Percentiles rank a stretch among this genome's conserved stretches.
phyloP scores from a whole-genome alignment of 2,797 vertebrate genomes.

The Neoniphon sammara region DNA sequence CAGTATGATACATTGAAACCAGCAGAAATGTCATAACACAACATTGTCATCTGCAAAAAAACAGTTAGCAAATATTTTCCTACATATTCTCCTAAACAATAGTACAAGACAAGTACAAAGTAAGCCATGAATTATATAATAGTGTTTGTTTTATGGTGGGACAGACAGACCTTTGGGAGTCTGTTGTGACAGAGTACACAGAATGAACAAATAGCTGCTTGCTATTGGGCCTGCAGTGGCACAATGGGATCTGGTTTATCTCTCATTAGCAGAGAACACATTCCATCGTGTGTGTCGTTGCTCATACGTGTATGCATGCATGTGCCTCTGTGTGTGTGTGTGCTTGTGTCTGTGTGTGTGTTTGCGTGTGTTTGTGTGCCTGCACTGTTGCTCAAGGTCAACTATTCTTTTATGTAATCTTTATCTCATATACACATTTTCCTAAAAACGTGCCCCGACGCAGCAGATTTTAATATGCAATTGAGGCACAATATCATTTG shows the following conservation, averaged over 20 bases:
- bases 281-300: conserved; percentile 29
- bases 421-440: conserved; percentile 24
- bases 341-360: neutral
- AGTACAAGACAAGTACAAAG: conserved; percentile 28
- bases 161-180: conserved; percentile 55
- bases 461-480: conserved; percentile 40
- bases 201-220: conserved; percentile 65
- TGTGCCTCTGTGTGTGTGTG: neutral
- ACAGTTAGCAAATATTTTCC: conserved; percentile 10
- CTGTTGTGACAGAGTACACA: conserved; percentile 59
- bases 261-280: conserved; percentile 60
- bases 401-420: conserved; percentile 49
- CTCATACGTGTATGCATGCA: neutral
- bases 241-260: conserved; percentile 54
- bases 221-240: conserved; percentile 43
- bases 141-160: conserved; percentile 42
- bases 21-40: conserved; percentile 7
- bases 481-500: conserved; percentile 53
- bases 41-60: conserved; percentile 6
- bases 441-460: conserved; percentile 5
- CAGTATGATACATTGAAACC: neutral
- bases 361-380: neutral
- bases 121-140: conserved; percentile 44
- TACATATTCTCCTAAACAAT: conserved; percentile 1
- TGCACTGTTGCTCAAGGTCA: conserved; percentile 67